Base-by-base conservation (phyloP, 2,888 invertebrate genomes). In the Caenorhabditis sp. region DNA sequence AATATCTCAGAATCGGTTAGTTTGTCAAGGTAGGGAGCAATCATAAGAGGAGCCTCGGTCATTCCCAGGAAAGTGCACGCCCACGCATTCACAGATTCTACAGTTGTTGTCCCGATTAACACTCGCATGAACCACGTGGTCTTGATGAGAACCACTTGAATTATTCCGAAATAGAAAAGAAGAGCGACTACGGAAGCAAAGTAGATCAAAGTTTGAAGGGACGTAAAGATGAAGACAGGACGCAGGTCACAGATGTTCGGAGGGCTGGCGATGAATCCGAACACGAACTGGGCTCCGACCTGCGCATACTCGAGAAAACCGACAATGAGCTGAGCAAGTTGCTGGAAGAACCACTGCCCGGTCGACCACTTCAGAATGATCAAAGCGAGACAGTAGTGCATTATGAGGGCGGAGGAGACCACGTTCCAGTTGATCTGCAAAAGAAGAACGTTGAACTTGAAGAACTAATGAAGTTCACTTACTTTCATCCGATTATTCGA, bases 1-100 rank as follows among this genome's bases (percentile, higher is more conserved):
- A 96, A 95, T 0, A 98, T 90, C 90, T 98, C 98, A 0, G 96
- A 96, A 27, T 92, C 92, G 0, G 98, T 98, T 89, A 98, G 91
- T 73, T 93, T 90, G n/a, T 92, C 89, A 9, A 98, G 90, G 86
- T 95, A 96, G 0, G 96, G 96, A 86, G 94, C 93, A 65, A 98
- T 93, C 63, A 98, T 89, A 50, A 98, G 90, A 0, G 95, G 94
- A 2, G 95, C 94, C 91, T 98, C 98, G 1, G 86, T 82, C 85
- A 84, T 83, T 74, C 97, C 96, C 17, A 98, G 91, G 88, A 98
- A 98, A 27, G 96, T 94, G 89, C 96, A 96, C 0, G 95, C 96
- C 0, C 96, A 94, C 13, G 95, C 93, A 78, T 93, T 95, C 41
- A 97, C 93, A 68, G 96, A 96, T 90, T 98, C 98, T 65, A 95